A percentile compares a stretch with the other conserved stretches of the same genome.
Evolutionary conservation across 2,113 vertebrate genomes (phyloP).

Genomic region (Theropithecus gelada): DNA sequence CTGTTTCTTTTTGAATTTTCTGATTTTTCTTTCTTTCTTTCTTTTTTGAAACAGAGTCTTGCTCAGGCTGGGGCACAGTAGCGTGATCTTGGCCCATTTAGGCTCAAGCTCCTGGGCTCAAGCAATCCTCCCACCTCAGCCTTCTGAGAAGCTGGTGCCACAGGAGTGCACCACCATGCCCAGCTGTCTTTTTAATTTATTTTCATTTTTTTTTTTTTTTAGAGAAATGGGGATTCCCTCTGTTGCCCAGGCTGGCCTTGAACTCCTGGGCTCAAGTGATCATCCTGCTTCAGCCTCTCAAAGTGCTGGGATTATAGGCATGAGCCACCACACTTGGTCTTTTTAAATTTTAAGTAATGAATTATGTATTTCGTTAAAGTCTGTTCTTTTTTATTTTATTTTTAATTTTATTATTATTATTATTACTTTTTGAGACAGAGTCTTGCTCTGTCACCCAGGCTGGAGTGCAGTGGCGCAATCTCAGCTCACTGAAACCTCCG

Average conservation of each 20-base stretch:
- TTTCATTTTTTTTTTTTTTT: neutral
- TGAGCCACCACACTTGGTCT: neutral
- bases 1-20: neutral
- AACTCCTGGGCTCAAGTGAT: neutral
- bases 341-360: neutral
- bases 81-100: neutral
- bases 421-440: no score
- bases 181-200: neutral
- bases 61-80: neutral
- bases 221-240: neutral
- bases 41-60: neutral
- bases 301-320: neutral
- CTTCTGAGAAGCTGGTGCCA: neutral
- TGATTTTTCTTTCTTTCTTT: neutral
- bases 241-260: neutral
- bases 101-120: neutral
- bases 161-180: neutral
- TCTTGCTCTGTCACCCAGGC: no score
- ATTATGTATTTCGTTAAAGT: neutral
- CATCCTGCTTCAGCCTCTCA: neutral
- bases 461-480: no score
- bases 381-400: neutral
- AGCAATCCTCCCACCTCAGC: neutral
- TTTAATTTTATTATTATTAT: no score
- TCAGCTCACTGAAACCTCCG: no score